Base-by-base conservation (phyloP, 2,888 invertebrate genomes). In the Caenorhabditis japonica region DNA sequence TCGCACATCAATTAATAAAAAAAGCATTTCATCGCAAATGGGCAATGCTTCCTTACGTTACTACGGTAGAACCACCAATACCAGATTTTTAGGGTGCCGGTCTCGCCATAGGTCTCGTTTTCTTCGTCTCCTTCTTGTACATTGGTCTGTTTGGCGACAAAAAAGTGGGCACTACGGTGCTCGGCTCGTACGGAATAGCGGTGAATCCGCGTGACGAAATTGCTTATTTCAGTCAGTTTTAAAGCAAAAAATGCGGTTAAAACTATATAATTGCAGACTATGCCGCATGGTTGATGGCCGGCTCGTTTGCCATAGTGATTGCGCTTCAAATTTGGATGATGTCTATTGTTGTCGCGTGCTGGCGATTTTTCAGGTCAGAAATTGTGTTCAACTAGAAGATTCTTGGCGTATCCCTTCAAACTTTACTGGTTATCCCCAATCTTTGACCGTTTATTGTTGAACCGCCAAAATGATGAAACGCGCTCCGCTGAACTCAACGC, bases 291-390 rank as follows among this genome's bases (percentile, higher is more conserved):
- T 70, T 83, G 8, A 71, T 80, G 62, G 76, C 79, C 33, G 79
- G 78, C 13, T 75, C 81, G 19, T 79, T 76, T 33, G 72, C 79
- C 27, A 76, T 74, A n/a, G 76, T 83, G 13, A 66, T 83, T 25
- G 69, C 75, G 19, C 61, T 84, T 4, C 84, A 84, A 62, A 68
- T 84, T 13, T 84, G 84, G 84, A 73, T 84, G 30, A 83, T 83
- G 46, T 76, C 73, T 43, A 82, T 84, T 30, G 83, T 83, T 17
- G 74, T 84, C 38, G 75, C 79, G 5, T 84, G 84, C 52, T 84
- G 82, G 83, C 56, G 83, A 56, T 84, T 80, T 49, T 80, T 83
- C 25, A 77, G 83, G 75, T 76, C 8, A 13, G 3, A 12, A 27
- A 7, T 27, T 23, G 10, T n/a, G n/a, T n/a, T n/a, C n/a, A n/a